Conservation (phyloP, 2,113 vertebrate species). For the Megaceryle maxima region DNA sequence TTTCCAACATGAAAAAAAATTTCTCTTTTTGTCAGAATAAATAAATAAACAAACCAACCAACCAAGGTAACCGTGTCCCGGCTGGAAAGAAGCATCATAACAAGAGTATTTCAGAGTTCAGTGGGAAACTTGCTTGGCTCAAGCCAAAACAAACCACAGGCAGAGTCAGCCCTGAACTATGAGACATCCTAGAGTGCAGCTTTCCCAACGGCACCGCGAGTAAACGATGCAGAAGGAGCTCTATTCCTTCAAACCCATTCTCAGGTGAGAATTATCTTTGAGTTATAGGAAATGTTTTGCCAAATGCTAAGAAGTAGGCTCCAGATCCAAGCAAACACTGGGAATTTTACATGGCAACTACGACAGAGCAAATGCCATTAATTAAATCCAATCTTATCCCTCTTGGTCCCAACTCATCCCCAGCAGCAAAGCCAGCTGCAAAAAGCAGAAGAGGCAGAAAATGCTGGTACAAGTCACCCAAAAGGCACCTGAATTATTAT, state of each 20-base stretch:
- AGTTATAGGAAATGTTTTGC: neutral
- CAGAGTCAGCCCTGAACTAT: neutral
- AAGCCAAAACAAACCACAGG: neutral
- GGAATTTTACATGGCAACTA: accelerated
- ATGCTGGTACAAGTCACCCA: neutral
- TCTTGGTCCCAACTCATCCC: neutral
- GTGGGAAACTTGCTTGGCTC: neutral
- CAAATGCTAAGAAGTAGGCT: neutral
- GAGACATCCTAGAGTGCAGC: neutral
- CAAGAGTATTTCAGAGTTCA: neutral
- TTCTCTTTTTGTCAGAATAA: neutral
- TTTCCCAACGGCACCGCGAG: neutral
- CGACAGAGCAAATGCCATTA: neutral
- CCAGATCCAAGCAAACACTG: neutral
- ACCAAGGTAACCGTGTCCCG: neutral
- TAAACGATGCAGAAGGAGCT: neutral
- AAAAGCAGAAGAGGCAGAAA: neutral
- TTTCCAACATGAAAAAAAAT: neutral
- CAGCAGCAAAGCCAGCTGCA: neutral
- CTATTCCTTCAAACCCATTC: neutral
- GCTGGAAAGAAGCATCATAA: neutral
- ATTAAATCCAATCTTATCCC: neutral
- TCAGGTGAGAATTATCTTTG: neutral
- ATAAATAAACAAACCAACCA: neutral
- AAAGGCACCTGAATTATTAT: neutral